phyloP scores from a whole-genome alignment of 2,888 invertebrate genomes.

The Noctua janthe region DNA sequence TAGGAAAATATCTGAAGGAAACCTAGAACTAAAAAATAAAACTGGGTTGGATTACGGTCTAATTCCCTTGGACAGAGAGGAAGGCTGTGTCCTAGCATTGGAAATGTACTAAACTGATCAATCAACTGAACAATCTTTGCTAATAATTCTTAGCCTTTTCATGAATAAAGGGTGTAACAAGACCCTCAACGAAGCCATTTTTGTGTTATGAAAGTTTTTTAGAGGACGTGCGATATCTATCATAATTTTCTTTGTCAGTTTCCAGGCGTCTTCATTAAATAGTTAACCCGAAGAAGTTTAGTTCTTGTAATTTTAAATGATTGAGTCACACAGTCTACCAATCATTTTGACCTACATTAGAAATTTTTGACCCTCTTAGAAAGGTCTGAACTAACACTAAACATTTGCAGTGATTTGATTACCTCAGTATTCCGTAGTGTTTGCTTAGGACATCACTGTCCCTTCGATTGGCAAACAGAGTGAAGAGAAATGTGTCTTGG shows the following conservation, averaged over 20 bases:
- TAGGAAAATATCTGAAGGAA: neutral
- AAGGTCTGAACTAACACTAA: conserved; percentile 56
- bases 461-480: conserved; percentile 56
- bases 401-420: conserved; percentile 66
- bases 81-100: neutral
- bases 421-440: conserved; percentile 54
- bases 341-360: conserved; percentile 26
- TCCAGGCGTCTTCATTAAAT: neutral
- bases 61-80: neutral
- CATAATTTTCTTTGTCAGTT: too few species aligned
- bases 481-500: conserved; percentile 36
- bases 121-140: neutral
- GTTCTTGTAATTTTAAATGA: neutral
- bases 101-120: neutral
- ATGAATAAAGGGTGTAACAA: neutral
- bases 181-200: too few species aligned
- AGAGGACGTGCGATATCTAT: too few species aligned
- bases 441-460: conserved; percentile 62
- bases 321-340: neutral
- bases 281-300: neutral
- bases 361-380: conserved; percentile 27
- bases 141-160: neutral
- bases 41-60: neutral
- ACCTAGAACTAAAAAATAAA: neutral
- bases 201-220: too few species aligned